Evolutionary conservation across 2,888 invertebrate species (phyloP).

Genomic region (Tanypteryx hageni): DNA sequence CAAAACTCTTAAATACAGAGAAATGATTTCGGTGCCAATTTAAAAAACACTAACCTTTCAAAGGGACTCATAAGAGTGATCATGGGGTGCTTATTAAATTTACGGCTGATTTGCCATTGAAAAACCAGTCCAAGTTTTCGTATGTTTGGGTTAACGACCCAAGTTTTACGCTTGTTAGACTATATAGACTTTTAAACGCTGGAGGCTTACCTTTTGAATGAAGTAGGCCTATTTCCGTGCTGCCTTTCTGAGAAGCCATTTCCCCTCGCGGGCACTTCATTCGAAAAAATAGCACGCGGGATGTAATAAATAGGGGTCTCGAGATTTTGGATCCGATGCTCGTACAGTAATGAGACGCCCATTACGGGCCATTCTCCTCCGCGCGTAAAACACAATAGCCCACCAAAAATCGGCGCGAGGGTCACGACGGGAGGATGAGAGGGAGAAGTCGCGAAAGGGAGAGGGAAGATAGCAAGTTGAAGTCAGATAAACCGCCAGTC

Average conservation of each 20-base stretch:
- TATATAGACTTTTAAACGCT: conserved; percentile 62
- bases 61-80: background rate
- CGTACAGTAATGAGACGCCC: conserved; percentile 39
- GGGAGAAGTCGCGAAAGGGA: background rate
- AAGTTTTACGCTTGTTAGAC: conserved; percentile 61
- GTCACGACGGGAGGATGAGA: background rate
- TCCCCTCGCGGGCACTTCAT: background rate
- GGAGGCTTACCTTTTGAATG: conserved; percentile 45
- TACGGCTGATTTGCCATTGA: conserved; percentile 19
- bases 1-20: no score
- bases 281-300: conserved; percentile 19
- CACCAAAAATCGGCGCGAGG: background rate
- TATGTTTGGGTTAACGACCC: conserved; percentile 53
- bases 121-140: conserved; percentile 22
- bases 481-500: background rate
- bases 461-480: background rate
- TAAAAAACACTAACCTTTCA: background rate
- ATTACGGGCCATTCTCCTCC: conserved; percentile 22
- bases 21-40: background rate
- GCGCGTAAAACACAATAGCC: conserved; percentile 45
- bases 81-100: background rate
- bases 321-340: conserved; percentile 12
- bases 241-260: background rate
- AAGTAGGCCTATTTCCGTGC: conserved; percentile 33
- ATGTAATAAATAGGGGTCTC: conserved; percentile 42